Conservation (phyloP, 1,140 invertebrate genomes). For the silkworm (Bombyx mori) region DNA sequence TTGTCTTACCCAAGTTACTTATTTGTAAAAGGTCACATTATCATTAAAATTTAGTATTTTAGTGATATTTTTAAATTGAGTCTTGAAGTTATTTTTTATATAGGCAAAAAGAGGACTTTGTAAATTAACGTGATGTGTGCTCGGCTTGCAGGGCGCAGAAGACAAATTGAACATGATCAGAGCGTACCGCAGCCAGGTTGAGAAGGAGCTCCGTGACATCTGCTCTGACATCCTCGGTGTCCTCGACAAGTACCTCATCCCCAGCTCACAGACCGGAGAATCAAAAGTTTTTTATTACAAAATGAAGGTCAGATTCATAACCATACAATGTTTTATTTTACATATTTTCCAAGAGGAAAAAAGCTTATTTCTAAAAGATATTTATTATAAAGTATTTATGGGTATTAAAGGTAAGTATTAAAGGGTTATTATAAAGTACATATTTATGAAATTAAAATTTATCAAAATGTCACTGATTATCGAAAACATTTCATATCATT, state of each 20-base stretch:
- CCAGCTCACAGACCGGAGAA: constrained; percentile 91
- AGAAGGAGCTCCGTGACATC: constrained; percentile 96
- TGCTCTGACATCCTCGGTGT: constrained; percentile 96
- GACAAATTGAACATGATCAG: constrained; percentile 95
- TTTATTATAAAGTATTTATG: not conserved
- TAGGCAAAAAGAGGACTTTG: too few relatives aligned
- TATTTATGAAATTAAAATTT: too few relatives aligned
- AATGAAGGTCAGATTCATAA: constrained; percentile 80
- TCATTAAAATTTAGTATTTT: too few relatives aligned
- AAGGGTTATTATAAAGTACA: too few relatives aligned
- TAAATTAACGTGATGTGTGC: not conserved
- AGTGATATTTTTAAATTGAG: too few relatives aligned
- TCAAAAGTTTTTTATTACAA: constrained; percentile 99
- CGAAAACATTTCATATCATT: too few relatives aligned
- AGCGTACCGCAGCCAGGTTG: constrained; percentile 93
- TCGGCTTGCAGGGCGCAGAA: constrained; percentile 77
- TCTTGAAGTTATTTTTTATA: too few relatives aligned
- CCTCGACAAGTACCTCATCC: constrained; percentile 94
- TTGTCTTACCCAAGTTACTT: too few relatives aligned
- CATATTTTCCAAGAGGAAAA: not conserved
- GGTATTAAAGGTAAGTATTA: too few relatives aligned
- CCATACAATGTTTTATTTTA: not conserved
- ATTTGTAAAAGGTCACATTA: too few relatives aligned
- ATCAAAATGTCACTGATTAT: too few relatives aligned
- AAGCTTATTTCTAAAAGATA: constrained; percentile 7